Conservation (phyloP, 2,797 vertebrate genomes). For the Malurus leucopterus region DNA sequence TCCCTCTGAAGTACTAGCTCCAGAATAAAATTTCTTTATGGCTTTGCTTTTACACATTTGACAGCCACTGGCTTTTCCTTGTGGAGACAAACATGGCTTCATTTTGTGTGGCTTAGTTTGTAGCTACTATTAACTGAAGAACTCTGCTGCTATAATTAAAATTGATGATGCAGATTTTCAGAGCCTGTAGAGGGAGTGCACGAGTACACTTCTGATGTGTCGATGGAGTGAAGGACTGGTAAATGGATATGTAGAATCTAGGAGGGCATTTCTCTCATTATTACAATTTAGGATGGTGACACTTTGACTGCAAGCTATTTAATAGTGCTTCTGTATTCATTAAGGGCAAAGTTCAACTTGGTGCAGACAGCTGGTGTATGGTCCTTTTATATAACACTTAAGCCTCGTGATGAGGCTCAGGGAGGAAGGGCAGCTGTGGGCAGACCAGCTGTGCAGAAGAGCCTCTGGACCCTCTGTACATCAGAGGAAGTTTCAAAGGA, state of each 20-base stretch:
- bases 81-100: not conserved
- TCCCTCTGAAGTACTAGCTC: not conserved
- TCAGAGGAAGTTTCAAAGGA: conserved; percentile 44
- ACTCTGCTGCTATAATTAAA: conserved; percentile 30
- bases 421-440: conserved; percentile 57
- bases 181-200: conserved; percentile 58
- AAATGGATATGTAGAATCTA: conserved; percentile 48
- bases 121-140: conserved; percentile 24
- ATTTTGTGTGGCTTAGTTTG: not conserved
- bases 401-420: conserved; percentile 53
- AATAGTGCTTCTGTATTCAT: conserved; percentile 61
- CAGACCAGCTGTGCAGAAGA: conserved; percentile 19
- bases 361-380: conserved; percentile 63
- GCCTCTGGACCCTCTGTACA: conserved; percentile 23
- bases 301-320: conserved; percentile 59
- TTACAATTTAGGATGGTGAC: conserved; percentile 59
- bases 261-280: conserved; percentile 50
- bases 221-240: conserved; percentile 35
- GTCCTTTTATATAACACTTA: conserved; percentile 64
- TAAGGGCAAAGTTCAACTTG: conserved; percentile 57
- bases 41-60: conserved; percentile 13
- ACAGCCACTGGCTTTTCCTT: not conserved
- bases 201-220: conserved; percentile 31
- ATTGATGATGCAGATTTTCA: conserved; percentile 40
- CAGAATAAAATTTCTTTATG: conserved; percentile 1